Percentiles rank a stretch among this genome's conserved stretches.
These are phyloP conservation scores for Eremobia ochroleuca DNA, from an alignment of 2,888 invertebrate genomes.

Conservation along the genomic window DNA sequence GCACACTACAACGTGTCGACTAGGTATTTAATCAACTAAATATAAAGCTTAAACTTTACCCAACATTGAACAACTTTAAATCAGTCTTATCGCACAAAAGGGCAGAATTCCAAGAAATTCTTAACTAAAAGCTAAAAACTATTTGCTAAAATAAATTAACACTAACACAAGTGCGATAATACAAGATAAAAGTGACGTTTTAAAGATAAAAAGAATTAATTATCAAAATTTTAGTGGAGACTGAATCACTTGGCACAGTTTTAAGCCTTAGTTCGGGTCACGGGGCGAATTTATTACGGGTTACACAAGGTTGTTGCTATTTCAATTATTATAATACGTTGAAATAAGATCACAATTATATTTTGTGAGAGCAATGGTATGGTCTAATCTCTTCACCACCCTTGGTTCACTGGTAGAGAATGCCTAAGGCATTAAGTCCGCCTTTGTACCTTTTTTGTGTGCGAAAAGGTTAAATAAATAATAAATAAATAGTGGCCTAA, in stretches of 20 bases:
- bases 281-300: constrained; percentile 22
- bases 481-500: too few relatives aligned
- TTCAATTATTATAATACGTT: constrained; percentile 21
- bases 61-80: constrained; percentile 29
- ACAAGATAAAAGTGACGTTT: constrained; percentile 40
- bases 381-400: too few relatives aligned
- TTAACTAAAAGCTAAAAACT: constrained; percentile 40
- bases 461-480: too few relatives aligned
- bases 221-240: constrained; percentile 36
- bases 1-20: constrained; percentile 18
- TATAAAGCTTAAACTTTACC: constrained; percentile 36
- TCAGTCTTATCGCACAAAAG: constrained; percentile 33
- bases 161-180: constrained; percentile 48
- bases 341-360: background rate
- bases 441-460: too few relatives aligned
- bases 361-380: background rate
- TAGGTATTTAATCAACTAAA: constrained; percentile 27
- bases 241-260: constrained; percentile 56
- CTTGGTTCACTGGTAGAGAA: too few relatives aligned
- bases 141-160: constrained; percentile 57
- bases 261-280: constrained; percentile 16
- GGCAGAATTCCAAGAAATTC: constrained; percentile 38
- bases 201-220: constrained; percentile 57
- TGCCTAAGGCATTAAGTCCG: too few relatives aligned
- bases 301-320: background rate